Conservation (phyloP, 2,113 vertebrate genomes). For the Callospermophilus lateralis region DNA sequence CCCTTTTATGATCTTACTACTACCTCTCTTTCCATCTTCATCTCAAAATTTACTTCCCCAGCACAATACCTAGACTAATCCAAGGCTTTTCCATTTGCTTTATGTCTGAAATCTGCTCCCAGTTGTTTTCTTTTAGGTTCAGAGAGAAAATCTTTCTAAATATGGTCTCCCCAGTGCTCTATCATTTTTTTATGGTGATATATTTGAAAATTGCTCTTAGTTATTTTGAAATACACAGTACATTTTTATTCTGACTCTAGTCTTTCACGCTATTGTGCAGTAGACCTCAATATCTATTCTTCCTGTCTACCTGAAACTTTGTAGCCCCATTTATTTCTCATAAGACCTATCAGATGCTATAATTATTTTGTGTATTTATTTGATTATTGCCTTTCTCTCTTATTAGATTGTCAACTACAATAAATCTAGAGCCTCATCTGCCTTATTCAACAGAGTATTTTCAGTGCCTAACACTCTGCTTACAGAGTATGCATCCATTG, state of each 20-base stretch:
- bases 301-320: background rate
- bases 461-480: background rate
- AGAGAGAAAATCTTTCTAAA: background rate
- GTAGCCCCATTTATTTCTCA: background rate
- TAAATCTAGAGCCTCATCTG: background rate
- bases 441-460: constrained; percentile 2
- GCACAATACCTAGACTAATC: background rate
- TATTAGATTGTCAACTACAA: background rate
- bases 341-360: background rate
- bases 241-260: background rate
- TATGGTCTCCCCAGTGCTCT: background rate
- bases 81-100: background rate
- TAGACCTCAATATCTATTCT: background rate
- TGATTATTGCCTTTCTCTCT: constrained; percentile 34
- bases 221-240: background rate
- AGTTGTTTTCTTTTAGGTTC: constrained; percentile 2
- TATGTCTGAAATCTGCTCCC: background rate
- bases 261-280: background rate
- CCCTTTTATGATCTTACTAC: background rate
- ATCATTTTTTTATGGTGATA: background rate
- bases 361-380: constrained; percentile 40
- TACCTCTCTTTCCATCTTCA: background rate
- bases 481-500: constrained; percentile 5
- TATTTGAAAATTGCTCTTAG: background rate
- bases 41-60: background rate